Conservation (phyloP, 2,888 invertebrate species). For the Prosapia bicincta region DNA sequence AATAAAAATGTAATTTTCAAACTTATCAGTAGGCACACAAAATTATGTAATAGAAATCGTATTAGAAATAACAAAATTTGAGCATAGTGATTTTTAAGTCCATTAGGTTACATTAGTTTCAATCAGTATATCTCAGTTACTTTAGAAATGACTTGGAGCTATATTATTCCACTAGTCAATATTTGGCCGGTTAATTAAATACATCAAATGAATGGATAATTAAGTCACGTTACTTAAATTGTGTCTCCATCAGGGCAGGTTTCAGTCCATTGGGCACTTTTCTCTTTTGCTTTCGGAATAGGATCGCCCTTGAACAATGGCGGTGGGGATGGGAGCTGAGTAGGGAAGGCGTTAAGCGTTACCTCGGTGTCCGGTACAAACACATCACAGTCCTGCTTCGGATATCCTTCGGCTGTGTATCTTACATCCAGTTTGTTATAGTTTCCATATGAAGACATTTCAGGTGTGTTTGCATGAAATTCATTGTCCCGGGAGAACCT, state of each 20-base stretch:
- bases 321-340: conserved; percentile 31
- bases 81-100: too few relatives aligned
- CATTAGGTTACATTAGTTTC: too few relatives aligned
- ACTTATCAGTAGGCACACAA: too few relatives aligned
- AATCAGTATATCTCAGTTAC: too few relatives aligned
- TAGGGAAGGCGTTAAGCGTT: conserved; percentile 5
- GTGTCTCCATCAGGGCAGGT: conserved; percentile 29
- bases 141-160: too few relatives aligned
- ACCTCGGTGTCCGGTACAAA: conserved; percentile 15
- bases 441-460: conserved; percentile 49
- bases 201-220: too few relatives aligned
- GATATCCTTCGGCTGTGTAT: conserved; percentile 79
- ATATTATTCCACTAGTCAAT: too few relatives aligned
- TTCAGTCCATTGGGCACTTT: conserved; percentile 36
- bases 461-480: conserved; percentile 54
- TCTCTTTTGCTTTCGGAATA: conserved; percentile 12
- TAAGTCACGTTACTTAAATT: background rate
- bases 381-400: too few relatives aligned
- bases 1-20: too few relatives aligned
- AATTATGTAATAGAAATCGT: too few relatives aligned
- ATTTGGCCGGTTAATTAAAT: too few relatives aligned
- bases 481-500: conserved; percentile 64
- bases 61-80: too few relatives aligned
- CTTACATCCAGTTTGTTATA: conserved; percentile 55
- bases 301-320: conserved; percentile 32